Percentiles rank a stretch among this genome's conserved stretches.
Evolutionary conservation across 2,797 vertebrate genomes (phyloP).

Genomic region (Pangasius larnaudii): DNA sequence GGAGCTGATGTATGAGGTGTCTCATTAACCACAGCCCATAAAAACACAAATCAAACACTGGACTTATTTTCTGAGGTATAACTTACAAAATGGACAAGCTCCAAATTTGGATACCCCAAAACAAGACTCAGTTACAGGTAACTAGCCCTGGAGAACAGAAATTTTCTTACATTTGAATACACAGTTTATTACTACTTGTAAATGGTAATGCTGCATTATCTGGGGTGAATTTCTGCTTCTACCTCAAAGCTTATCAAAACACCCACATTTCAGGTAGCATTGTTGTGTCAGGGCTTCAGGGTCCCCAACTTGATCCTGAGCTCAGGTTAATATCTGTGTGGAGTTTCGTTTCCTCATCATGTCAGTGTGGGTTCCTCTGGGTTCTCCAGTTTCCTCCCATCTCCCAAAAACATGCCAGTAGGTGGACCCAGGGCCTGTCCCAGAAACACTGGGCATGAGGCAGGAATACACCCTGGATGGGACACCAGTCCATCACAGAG

Average conservation of each 20-base stretch:
- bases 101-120: neutral
- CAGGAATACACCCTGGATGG: neutral
- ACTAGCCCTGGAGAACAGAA: neutral
- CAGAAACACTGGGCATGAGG: neutral
- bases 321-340: neutral
- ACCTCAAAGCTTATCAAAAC: neutral
- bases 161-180: no score
- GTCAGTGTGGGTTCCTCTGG: neutral
- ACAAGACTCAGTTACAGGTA: neutral
- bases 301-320: neutral
- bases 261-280: neutral
- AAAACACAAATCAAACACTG: slow-evolving; percentile 60
- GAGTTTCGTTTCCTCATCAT: neutral
- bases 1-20: slow-evolving; percentile 70
- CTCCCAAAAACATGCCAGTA: neutral
- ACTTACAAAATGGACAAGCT: neutral
- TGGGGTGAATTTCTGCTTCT: neutral
- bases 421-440: neutral
- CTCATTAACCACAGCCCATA: slow-evolving; percentile 32
- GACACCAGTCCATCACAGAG: neutral
- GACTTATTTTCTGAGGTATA: slow-evolving; percentile 1
- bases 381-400: neutral
- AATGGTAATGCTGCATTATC: neutral
- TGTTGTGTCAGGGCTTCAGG: neutral
- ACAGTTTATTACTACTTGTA: neutral